Evolutionary conservation across 2,113 vertebrate genomes (phyloP).

Genomic region (Brachionichthys hirsutus): DNA sequence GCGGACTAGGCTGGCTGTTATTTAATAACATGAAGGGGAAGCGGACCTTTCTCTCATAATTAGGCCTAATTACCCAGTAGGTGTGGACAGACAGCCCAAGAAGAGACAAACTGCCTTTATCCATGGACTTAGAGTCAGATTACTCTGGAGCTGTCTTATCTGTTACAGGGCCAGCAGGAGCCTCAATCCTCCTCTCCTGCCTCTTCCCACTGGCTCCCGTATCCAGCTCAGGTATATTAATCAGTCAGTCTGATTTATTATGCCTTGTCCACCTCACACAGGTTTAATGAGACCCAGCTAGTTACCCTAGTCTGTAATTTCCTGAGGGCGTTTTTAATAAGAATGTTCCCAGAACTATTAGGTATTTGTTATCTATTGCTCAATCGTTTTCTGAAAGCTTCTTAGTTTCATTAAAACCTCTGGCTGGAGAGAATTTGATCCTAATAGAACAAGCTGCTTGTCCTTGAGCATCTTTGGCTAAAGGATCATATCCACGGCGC

Average conservation of each 20-base stretch:
- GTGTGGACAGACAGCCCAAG: constrained; percentile 98
- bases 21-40: constrained; percentile 99
- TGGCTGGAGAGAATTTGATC: constrained; percentile 2
- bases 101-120: constrained; percentile 99
- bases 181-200: constrained; percentile 85
- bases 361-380: constrained; percentile 24
- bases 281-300: constrained; percentile 43
- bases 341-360: constrained; percentile 7
- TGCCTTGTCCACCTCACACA: constrained; percentile 12
- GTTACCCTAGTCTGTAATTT: constrained; percentile 19
- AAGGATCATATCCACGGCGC: not conserved
- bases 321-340: constrained; percentile 28
- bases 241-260: constrained; percentile 78
- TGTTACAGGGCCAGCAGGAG: constrained; percentile 90
- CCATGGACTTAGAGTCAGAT: constrained; percentile 98
- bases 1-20: constrained; percentile 92
- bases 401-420: constrained; percentile 18
- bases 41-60: constrained; percentile 99
- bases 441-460: not conserved
- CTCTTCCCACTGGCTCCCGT: constrained; percentile 86
- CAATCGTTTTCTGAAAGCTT: constrained; percentile 23
- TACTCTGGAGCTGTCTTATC: constrained; percentile 95
- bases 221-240: constrained; percentile 81
- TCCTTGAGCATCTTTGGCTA: constrained; percentile 17
- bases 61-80: constrained; percentile 99